Evolutionary conservation across 2,888 invertebrate species (phyloP).

Genomic region (Zaprionus lineosus): DNA sequence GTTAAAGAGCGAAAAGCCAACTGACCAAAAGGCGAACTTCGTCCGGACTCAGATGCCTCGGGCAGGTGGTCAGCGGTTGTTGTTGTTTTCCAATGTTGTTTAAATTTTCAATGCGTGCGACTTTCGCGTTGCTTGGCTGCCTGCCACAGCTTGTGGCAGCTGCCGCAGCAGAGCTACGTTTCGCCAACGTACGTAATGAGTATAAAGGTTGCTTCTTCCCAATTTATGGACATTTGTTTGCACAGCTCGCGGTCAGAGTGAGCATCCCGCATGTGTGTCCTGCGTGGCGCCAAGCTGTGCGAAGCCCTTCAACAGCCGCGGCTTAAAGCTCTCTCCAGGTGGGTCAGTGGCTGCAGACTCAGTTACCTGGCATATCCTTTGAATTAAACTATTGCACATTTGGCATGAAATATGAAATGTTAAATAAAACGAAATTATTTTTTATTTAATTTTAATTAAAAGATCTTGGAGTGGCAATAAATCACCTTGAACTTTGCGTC

Average conservation of each 20-base stretch:
- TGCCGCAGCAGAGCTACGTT: neutral
- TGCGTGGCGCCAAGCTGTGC: conserved; percentile 42
- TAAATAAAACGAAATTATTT: too few relatives aligned
- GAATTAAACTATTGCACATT: too few relatives aligned
- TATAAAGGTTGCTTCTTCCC: neutral
- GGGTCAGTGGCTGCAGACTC: conserved; percentile 56
- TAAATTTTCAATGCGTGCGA: conserved; percentile 25
- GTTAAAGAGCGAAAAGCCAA: conserved; percentile 30
- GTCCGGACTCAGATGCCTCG: neutral
- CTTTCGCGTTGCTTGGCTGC: conserved; percentile 6
- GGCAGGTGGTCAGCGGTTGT: conserved; percentile 7
- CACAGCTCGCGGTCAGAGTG: conserved; percentile 51
- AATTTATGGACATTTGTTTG: neutral
- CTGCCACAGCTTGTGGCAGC: conserved; percentile 14
- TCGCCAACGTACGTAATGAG: conserved; percentile 38
- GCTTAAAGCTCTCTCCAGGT: conserved; percentile 4
- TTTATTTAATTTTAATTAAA: too few relatives aligned
- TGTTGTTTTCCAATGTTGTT: conserved; percentile 31
- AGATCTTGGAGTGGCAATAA: too few relatives aligned
- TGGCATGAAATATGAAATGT: too few relatives aligned
- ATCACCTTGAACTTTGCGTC: conserved; percentile 21
- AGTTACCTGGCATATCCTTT: too few relatives aligned
- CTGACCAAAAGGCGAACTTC: neutral
- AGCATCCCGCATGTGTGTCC: conserved; percentile 35
- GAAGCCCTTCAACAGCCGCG: neutral